A percentile compares a stretch with the other conserved stretches of the same genome.
Evolutionary conservation across 2,797 vertebrate species (phyloP).

Genomic region (Notamacropus eugenii): DNA sequence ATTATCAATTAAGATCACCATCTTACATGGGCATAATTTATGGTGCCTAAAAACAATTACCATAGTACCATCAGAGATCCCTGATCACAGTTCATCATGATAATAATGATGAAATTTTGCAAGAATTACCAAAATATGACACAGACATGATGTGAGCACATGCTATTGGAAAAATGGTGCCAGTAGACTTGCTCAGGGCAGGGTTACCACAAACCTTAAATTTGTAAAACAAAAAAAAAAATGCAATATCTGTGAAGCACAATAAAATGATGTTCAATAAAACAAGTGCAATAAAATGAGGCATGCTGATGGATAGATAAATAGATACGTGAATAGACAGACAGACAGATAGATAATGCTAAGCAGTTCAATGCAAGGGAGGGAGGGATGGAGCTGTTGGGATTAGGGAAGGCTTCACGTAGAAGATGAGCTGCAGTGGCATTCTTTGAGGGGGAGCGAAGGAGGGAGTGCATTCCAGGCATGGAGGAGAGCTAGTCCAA

Average conservation of each 20-base stretch:
- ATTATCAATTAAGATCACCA: background rate
- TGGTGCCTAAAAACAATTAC: background rate
- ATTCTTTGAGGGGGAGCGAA: background rate
- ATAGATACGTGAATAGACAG: too few species aligned
- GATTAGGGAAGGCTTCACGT: background rate
- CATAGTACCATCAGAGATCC: background rate
- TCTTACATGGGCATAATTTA: background rate
- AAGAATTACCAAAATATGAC: background rate
- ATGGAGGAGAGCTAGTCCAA: background rate
- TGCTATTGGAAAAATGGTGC: background rate
- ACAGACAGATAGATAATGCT: background rate
- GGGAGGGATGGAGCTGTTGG: background rate
- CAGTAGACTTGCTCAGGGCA: background rate
- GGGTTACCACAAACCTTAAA: background rate
- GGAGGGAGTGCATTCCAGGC: background rate
- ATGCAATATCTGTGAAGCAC: background rate
- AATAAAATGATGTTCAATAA: background rate
- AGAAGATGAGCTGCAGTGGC: background rate
- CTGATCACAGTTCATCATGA: background rate
- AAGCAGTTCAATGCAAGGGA: background rate
- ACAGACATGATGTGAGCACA: background rate
- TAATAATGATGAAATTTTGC: background rate
- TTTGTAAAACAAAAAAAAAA: background rate
- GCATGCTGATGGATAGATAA: background rate
- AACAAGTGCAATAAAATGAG: background rate